Conservation (phyloP, 2,888 invertebrate species). For the Drosophila subquinaria region DNA sequence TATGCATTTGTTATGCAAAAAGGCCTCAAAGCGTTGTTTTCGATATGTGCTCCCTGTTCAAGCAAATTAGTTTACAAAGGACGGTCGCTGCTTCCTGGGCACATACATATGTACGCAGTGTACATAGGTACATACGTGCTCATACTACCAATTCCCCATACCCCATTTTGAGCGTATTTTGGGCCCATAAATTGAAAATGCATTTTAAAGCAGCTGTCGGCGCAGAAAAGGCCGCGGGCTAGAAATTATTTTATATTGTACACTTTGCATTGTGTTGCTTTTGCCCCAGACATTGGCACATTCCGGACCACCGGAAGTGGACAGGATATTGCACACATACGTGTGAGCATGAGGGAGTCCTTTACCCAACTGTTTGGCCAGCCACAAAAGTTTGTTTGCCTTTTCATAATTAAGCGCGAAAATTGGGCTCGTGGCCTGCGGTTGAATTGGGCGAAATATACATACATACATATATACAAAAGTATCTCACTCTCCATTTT, state of each 20-base stretch:
- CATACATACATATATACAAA: neutral
- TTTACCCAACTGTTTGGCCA: constrained; percentile 34
- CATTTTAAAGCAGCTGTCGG: constrained; percentile 78
- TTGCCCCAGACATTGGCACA: constrained; percentile 58
- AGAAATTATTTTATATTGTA: constrained; percentile 66
- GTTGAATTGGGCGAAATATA: neutral
- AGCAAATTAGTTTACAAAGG: constrained; percentile 80
- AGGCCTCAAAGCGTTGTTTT: constrained; percentile 79
- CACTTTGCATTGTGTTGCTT: constrained; percentile 40
- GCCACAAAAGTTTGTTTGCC: constrained; percentile 59
- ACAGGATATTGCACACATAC: constrained; percentile 47
- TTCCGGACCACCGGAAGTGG: constrained; percentile 33
- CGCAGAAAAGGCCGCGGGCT: constrained; percentile 61
- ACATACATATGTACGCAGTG: neutral
- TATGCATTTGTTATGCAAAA: constrained; percentile 77
- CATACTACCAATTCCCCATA: constrained; percentile 3
- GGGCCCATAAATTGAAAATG: constrained; percentile 74
- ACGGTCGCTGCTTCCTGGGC: constrained; percentile 50
- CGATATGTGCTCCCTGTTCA: constrained; percentile 63
- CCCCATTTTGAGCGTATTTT: constrained; percentile 7
- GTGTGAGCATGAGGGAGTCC: constrained; percentile 1
- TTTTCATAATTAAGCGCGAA: constrained; percentile 78
- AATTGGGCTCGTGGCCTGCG: constrained; percentile 53
- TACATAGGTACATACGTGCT: neutral
- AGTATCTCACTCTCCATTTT: neutral